Base-by-base conservation (phyloP, 2,113 vertebrate genomes). In the Pycnonotus jocosus region DNA sequence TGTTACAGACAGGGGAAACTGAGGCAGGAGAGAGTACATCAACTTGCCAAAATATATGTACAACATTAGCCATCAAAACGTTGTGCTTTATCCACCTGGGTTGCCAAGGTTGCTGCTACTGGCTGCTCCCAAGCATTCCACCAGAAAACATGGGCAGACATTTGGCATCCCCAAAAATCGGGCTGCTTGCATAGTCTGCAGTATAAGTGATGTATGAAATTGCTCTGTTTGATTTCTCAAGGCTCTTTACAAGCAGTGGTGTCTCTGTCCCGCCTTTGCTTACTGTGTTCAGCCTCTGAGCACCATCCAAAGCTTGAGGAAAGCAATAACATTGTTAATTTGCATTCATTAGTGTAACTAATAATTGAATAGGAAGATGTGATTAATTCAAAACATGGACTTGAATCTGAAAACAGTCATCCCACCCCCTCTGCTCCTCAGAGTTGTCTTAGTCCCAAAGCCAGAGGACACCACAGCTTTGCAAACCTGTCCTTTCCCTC, bases 1-100 rank as follows among this genome's bases (percentile, higher is more conserved):
- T 51, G 3, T 80, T 83, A 37, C 2, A 21, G 6, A 25, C 3
- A 35, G 19, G 16, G 18, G 23, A 85, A 95, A 50, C 57, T 40
- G 78, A 82, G 74, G 47, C 30, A 86, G 35, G 10, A 62, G 23
- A 7, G 11, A 12, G 16, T 35, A 50, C n/a, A 22, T 7, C 24
- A 62, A 3, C 6, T 68, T 47, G 16, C 24, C 54, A 28, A 85
- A 50, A 12, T 37, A 16, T 6, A 17, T 72, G 8, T 33, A 35
- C 15, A 24, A 21, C 5, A 22, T 58, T 12, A 35, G 33, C 27
- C 27, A 62, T 13, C 30, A 31, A 37, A 82, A 40, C 5, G 10
- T 45, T 3, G 3, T 0, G 0, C 53, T 68, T 84, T 74, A 18
- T 76, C 2, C 3, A 0, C 13, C 16, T 35, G 27, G 4, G 2